Evolutionary conservation across 2,888 invertebrate genomes (phyloP), one percentile per base, ranked within the genome.

Genomic region (Macropis europaea): DNA sequence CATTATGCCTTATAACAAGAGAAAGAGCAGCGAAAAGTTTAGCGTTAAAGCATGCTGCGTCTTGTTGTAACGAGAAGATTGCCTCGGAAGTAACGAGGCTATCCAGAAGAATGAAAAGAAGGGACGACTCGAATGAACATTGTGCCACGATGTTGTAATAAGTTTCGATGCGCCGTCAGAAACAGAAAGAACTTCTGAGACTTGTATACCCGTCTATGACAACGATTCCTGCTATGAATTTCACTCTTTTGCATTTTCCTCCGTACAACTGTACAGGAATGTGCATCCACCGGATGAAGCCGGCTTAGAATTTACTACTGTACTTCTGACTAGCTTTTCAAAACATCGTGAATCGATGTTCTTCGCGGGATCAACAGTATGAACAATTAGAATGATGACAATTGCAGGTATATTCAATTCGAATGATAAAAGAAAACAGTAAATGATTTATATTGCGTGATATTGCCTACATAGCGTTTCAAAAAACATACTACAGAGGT

Each of bases 161-260:
- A 42, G 62, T 69, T 48, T 45, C 30, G 61, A 48, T 42, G 38
- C 43, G 24, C 45, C 57, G 52, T 53, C 30, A 57, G 42, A 52
- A 42, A 56, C 42, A 11, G 36, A 56, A 62, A 52, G 62, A 52
- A 62, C 24, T 69, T 57, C 36, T n/a, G 38, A 50, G 61, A 52
- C 57, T 40, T 52, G 43, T 22, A 57, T 47, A 36, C 24, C 26
- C 24, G 28, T 54, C 42, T 22, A 48, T 13, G 9, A 24, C 34
- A n/a, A 15, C 26, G 17, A 26, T 48, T 19, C 15, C 22, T n/a
- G 45, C 45, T 26, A 34, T 34, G 59, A 64, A 50, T 38, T 42
- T 42, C 17, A 1, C 22, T 50, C 48, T 34, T 64, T 34, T 34
- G 26, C 32, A 42, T 50, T 59, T 42, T 34, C 9, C 17, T 50